Evolutionary conservation across 2,797 vertebrate species (phyloP).

Genomic region (Mycteria americana): DNA sequence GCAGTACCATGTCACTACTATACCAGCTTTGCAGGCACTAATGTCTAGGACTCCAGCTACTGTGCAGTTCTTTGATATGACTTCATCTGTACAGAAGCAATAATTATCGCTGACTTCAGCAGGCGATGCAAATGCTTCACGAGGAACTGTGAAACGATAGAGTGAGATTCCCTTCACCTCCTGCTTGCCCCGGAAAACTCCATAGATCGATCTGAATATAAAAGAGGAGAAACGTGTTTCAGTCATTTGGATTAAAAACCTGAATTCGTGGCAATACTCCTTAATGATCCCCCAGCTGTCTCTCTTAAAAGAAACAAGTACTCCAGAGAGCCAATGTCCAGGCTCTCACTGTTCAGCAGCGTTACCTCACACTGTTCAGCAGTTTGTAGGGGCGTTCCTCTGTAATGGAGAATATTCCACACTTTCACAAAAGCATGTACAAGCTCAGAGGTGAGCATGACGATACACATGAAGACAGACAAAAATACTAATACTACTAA

Average conservation of each 20-base stretch:
- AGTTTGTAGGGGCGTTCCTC: not conserved
- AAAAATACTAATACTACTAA: not conserved
- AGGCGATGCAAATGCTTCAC: conserved; percentile 81
- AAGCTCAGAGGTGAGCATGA: not conserved
- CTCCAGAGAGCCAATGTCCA: not conserved
- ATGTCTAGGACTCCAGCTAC: conserved; percentile 84
- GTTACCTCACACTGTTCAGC: not conserved
- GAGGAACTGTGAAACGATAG: conserved; percentile 81
- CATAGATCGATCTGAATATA: conserved; percentile 84
- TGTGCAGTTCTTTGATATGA: conserved; percentile 82
- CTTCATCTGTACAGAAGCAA: conserved; percentile 81
- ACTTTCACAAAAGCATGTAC: not conserved
- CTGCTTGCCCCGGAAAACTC: conserved; percentile 64
- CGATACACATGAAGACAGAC: not conserved
- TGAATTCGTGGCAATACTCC: not conserved
- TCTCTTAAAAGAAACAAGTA: not conserved
- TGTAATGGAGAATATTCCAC: not conserved
- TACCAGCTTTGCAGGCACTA: conserved; percentile 80
- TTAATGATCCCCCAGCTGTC: not conserved
- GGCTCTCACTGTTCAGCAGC: too few species aligned
- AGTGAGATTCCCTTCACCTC: conserved; percentile 87
- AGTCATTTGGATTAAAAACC: not conserved
- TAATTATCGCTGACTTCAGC: conserved; percentile 79
- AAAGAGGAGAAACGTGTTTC: not conserved
- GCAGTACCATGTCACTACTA: not conserved